phyloP scores from a whole-genome alignment of 1,140 invertebrate genomes.

The Lanistes nyassanus region DNA sequence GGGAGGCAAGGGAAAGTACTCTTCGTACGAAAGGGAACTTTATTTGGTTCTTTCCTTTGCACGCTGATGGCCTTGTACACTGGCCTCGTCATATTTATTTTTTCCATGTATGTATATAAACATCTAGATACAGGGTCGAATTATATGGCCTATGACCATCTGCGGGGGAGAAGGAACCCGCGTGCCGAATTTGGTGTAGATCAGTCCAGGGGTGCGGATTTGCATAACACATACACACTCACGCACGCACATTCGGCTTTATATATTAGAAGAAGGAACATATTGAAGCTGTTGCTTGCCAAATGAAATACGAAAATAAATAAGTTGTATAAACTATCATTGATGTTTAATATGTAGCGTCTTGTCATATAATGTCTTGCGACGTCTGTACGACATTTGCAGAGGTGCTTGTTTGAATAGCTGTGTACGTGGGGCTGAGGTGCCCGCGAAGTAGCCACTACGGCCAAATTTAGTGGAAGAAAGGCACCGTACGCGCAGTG shows the following conservation, averaged over 20 bases:
- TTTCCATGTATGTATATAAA: neutral
- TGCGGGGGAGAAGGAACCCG: no score
- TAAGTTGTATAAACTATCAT: neutral
- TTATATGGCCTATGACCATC: neutral
- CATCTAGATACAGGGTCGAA: neutral
- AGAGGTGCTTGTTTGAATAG: no score
- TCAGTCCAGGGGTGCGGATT: no score
- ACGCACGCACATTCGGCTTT: conserved; percentile 5
- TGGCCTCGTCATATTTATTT: no score
- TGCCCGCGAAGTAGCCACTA: neutral
- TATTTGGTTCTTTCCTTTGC: no score
- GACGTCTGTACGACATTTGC: no score
- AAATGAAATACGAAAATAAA: neutral
- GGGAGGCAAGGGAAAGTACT: no score
- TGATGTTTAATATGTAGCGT: neutral
- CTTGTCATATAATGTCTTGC: no score
- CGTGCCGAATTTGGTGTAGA: no score
- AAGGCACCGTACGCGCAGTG: neutral
- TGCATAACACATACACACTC: conserved; percentile 5
- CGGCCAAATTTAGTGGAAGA: neutral
- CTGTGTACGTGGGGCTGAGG: no score
- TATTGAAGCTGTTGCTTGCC: neutral
- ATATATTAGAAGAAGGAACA: neutral
- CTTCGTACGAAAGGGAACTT: no score
- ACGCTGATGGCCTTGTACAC: no score